Conservation (phyloP, 2,888 invertebrate species). For the Eremobia ochroleuca region DNA sequence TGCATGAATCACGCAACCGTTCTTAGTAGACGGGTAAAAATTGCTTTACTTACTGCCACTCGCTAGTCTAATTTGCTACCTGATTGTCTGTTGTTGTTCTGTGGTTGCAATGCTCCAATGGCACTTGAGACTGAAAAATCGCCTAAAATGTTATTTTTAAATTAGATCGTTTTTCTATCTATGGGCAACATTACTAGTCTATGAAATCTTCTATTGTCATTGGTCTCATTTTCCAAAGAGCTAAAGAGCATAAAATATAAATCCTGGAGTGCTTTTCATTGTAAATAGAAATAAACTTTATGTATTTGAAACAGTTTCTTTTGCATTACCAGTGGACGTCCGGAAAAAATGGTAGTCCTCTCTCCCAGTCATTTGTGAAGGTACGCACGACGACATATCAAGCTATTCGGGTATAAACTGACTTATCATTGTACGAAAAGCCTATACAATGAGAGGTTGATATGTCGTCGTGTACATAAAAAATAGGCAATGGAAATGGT, state of each 20-base stretch:
- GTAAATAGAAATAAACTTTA: too few relatives aligned
- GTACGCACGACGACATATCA: too few relatives aligned
- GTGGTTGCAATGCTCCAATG: not conserved
- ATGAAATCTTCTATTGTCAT: not conserved
- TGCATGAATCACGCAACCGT: not conserved
- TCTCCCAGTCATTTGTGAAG: too few relatives aligned
- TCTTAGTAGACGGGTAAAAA: not conserved
- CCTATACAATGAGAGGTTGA: too few relatives aligned
- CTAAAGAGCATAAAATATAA: too few relatives aligned
- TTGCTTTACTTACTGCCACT: not conserved
- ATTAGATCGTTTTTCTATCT: not conserved
- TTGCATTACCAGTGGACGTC: not conserved
- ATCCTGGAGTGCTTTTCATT: too few relatives aligned
- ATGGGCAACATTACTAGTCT: not conserved
- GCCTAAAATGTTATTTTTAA: not conserved
- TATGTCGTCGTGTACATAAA: not conserved
- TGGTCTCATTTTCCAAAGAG: not conserved
- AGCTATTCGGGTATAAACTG: too few relatives aligned
- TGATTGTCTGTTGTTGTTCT: too few relatives aligned
- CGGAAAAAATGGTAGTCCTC: not conserved
- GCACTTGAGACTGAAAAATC: constrained; percentile 6
- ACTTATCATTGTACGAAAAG: too few relatives aligned
- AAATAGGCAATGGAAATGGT: not conserved
- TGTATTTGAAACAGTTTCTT: not conserved
- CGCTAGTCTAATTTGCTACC: not conserved